Base-by-base conservation (phyloP, 2,113 vertebrate genomes). In the Hemiprocne comata region DNA sequence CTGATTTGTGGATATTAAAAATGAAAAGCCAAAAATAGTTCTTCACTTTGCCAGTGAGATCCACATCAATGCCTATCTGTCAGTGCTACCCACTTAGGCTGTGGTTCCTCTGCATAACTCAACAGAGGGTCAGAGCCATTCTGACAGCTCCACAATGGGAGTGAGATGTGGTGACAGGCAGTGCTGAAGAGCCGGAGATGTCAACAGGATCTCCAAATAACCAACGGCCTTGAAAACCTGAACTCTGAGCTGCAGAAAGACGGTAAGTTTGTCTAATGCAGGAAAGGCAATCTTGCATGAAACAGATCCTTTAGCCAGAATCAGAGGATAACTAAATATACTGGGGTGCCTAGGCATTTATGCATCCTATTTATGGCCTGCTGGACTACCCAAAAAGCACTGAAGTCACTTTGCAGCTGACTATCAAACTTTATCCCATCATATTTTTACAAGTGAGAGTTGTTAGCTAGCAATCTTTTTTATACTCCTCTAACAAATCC, bases 81-180 rank as follows among this genome's bases (percentile, higher is more conserved):
- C 95, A 95, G 75, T 92, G 75, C 72, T 94, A 65, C 72, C 88
- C 92, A 93, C 79, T 96, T 86, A 97, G 83, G 42, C 74, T 86
- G 65, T 62, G 76, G 75, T 84, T 82, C 55, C 69, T 73, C 88
- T 62, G 51, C 0, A 0, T 72, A 51, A 36, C 62, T 54, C 17
- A 14, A 65, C 78, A 88, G 83, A 93, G 86, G 83, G 88, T 95
- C 90, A 93, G 83, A 93, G 76, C 67, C n/a, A 31, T 73, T 88
- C 83, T 92, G 94, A 95, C 92, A 95, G 83, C 90, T 90, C 90
- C 89, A 94, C 80, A 95, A 94, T 92, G 76, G 60, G 76, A 83
- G 31, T 75, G 76, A 76, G 79, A 76, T 46, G 67, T 85, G 71
- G 67, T 93, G 92, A 95, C 34, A 66, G 79, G 64, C 83, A 80